Evolutionary conservation across 2,113 vertebrate genomes (phyloP).

Genomic region (Microtus montanus): DNA sequence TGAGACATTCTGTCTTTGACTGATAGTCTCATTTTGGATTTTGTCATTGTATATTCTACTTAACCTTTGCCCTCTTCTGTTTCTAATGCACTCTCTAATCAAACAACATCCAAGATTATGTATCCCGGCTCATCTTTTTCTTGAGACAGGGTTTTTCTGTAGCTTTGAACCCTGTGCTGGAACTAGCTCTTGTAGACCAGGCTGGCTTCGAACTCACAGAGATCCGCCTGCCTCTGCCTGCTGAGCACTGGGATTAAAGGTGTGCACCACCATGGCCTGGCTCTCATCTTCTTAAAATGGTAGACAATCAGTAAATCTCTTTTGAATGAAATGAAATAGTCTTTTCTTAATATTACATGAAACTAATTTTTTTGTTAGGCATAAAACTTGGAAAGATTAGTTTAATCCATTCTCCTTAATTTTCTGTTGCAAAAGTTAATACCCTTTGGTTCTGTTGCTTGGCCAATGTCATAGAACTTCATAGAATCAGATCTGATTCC

Average conservation of each 20-base stretch:
- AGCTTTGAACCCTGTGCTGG: too few species aligned
- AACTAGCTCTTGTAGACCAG: too few species aligned
- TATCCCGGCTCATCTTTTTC: neutral
- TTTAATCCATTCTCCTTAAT: neutral
- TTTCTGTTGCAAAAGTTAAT: neutral
- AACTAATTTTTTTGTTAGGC: conserved; percentile 21
- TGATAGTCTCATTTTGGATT: neutral
- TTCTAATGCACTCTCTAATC: neutral
- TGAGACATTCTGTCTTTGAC: neutral
- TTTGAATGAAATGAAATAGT: conserved; percentile 8
- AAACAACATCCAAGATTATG: neutral
- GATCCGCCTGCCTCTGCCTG: too few species aligned
- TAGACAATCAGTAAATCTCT: conserved; percentile 2
- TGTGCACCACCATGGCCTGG: too few species aligned
- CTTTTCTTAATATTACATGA: neutral
- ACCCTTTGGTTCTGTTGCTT: neutral
- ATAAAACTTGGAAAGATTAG: neutral
- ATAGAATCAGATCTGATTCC: neutral
- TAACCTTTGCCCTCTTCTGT: neutral
- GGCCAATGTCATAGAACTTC: neutral
- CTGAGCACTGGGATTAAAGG: too few species aligned
- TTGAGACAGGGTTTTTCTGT: too few species aligned
- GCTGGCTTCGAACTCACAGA: too few species aligned
- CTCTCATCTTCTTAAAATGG: neutral
- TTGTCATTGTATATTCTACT: neutral